These are phyloP conservation scores for Fundulus diaphanus DNA, from an alignment of 2,797 vertebrate genomes.

Conservation along the genomic window DNA sequence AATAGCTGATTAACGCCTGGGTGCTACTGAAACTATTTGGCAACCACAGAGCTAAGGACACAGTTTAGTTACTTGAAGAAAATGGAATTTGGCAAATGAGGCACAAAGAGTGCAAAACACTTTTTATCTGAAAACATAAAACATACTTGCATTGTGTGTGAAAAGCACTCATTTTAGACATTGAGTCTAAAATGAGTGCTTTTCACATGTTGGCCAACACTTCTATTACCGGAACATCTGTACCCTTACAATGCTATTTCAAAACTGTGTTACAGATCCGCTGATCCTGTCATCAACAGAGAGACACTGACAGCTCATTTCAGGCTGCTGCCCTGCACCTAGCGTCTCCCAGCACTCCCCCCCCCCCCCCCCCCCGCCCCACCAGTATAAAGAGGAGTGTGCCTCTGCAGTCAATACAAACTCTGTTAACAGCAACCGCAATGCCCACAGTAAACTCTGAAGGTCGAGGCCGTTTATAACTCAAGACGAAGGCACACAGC, in stretches of 20 bases:
- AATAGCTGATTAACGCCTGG: neutral
- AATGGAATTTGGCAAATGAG: neutral
- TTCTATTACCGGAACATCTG: neutral
- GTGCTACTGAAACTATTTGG: neutral
- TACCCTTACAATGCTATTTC: neutral
- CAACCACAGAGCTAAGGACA: neutral
- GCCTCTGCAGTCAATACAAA: slow-evolving; percentile 57
- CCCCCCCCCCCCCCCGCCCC: slow-evolving; percentile 36
- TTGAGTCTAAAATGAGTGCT: neutral
- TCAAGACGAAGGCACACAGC: slow-evolving; percentile 11
- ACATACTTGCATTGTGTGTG: neutral
- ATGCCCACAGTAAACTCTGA: slow-evolving; percentile 28
- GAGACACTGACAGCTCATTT: slow-evolving; percentile 18
- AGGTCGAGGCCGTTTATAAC: slow-evolving; percentile 29
- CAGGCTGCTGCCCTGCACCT: slow-evolving; percentile 23
- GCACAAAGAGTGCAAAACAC: neutral
- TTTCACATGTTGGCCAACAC: neutral
- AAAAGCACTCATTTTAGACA: too few relatives aligned
- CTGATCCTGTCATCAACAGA: slow-evolving; percentile 1
- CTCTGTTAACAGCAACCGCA: slow-evolving; percentile 38
- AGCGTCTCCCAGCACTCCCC: too few relatives aligned
- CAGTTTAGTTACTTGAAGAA: neutral
- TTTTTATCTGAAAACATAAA: neutral
- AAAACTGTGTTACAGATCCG: neutral
- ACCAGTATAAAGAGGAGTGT: slow-evolving; percentile 36